These are phyloP conservation scores for Anomalospiza imberbis DNA, from an alignment of 2,797 vertebrate genomes.

Conservation along the genomic window DNA sequence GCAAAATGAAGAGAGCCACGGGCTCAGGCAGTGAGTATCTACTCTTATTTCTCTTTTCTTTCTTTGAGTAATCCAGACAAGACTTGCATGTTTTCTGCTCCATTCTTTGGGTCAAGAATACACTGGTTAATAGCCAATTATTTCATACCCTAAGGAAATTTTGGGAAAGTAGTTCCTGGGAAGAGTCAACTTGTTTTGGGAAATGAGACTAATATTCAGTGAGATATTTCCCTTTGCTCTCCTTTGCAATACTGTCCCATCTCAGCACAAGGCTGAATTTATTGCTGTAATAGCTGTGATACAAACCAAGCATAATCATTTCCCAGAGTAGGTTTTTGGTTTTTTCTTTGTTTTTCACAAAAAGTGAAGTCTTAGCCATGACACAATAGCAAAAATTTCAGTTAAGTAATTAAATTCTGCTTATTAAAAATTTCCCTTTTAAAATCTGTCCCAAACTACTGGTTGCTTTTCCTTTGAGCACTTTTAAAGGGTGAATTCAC, in stretches of 20 bases:
- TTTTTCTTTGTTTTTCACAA: background rate
- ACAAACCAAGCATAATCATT: background rate
- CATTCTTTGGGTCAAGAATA: conserved; percentile 18
- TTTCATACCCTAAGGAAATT: conserved; percentile 42
- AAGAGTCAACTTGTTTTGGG: conserved; percentile 9
- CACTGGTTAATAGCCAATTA: conserved; percentile 38
- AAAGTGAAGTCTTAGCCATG: background rate
- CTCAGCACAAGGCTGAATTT: background rate
- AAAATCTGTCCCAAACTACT: background rate
- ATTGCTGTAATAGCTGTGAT: background rate
- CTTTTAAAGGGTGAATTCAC: background rate
- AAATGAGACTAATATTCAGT: conserved; percentile 16
- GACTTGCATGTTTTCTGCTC: background rate
- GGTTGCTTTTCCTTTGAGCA: background rate
- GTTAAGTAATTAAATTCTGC: conserved; percentile 8
- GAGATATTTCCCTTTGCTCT: conserved; percentile 7
- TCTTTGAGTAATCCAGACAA: background rate
- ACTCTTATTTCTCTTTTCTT: background rate
- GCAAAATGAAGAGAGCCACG: background rate
- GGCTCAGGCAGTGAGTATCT: background rate
- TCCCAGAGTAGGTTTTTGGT: background rate
- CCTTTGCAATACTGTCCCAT: background rate
- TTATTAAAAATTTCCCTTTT: background rate
- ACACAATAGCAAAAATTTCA: background rate
- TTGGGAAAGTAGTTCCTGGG: background rate